Base-by-base conservation (phyloP, 2,797 vertebrate genomes). In the Podargus strigoides region DNA sequence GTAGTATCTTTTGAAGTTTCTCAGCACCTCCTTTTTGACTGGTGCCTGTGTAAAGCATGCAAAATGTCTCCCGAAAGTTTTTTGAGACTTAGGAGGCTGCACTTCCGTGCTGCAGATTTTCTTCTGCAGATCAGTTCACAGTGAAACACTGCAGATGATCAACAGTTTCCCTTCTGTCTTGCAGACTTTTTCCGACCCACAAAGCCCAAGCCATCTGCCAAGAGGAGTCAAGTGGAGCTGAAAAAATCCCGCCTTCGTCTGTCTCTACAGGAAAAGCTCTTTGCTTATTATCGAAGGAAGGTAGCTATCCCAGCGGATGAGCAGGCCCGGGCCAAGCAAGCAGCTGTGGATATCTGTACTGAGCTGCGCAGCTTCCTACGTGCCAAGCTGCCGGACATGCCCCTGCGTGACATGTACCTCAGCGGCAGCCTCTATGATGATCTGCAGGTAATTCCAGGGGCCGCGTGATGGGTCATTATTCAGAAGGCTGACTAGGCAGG, bases 391-490 rank as follows among this genome's bases (percentile, higher is more conserved):
- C 99, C 99, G 0, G 99, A 99, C 98, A 99, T 99, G 99, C 99
- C 99, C 2, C 98, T 99, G 75, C 98, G 99, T 89, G 99, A 99
- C 96, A 99, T 99, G 99, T 99, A 99, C 98, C 98, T 99, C 60
- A 99, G 99, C 2, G 99, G 99, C 77, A 99, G 99, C 96, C 98
- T 99, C 46, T 99, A 99, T 9, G 99, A 99, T 5, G 99, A 99
- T 89, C 98, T 99, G 69, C 99, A 99, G 99, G 99, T 99, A 97
- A 97, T 52, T 53, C 63, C 67, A 49, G 60, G 58, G 34, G 18
- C 55, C 3, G 0, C 14, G 7, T 28, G 76, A 18, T 0, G 37
- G 64, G 59, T 62, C 42, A 8, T 78, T 34, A 5, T 16, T n/a
- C 80, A 58, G 81, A 41, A 23, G 68, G 24, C 85, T 90, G 84